Base-by-base conservation (phyloP, 1,140 invertebrate species). In the Pachypeltis micranthus region DNA sequence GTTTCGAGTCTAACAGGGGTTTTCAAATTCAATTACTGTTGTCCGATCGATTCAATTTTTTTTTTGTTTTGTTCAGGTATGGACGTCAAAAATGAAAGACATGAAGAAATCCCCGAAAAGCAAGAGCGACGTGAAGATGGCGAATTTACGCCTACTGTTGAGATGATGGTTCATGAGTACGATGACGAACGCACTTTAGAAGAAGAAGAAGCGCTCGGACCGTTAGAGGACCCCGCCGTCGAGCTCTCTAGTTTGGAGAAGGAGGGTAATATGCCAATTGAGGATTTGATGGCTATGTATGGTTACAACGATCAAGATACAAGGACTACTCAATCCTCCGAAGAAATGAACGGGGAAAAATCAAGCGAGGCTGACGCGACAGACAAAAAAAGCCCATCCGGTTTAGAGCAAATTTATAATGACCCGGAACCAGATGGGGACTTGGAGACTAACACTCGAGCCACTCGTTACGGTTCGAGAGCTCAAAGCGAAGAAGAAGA, bases 151-250 rank as follows among this genome's bases (percentile, higher is more conserved):
- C 83, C 85, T 39, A 77, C 80, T 31, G 82, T 82, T 51, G 92
- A 95, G 75, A 92, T 96, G 90, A 85, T 96, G 79, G 85, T 96
- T 63, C 90, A 96, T 84, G 93, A 96, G 77, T 96, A 92, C 79
- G 93, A 96, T 77, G 94, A 96, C 78, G 94, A 97, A 74, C 81
- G 88, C 72, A 97, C 93, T 54, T 72, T 96, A 70, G 93, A 96
- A 73, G 93, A 96, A 79, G 93, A 96, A 80, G 94, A 97, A 81
- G 91, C 90, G 29, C 77, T 96, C 73, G 91, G 91, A 71, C 87
- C 87, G 66, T 82, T 85, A 68, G 90, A 91, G 76, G 90, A 91
- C 74, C 86, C 88, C 31, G 82, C 87, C 69, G 88, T 88, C 70
- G 93, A 96, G 77, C 79, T 96, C 54, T 87, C 87, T 67, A 91